Conservation (phyloP, 2,113 vertebrate species). For the Pagrus major region DNA sequence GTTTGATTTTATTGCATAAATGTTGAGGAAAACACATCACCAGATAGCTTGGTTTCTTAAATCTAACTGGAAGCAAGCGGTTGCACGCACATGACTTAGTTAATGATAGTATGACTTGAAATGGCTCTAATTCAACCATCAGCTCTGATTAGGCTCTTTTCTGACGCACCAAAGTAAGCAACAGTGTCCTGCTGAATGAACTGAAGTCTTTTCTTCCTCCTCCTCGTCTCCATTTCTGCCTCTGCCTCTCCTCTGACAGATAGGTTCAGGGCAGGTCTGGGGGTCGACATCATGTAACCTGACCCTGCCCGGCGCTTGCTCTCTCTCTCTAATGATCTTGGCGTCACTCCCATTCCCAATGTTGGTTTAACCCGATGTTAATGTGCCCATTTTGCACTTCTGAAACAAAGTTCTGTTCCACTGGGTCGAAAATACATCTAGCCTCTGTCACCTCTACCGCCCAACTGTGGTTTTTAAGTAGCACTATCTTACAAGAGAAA, state of each 20-base stretch:
- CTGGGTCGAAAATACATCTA: conserved; percentile 30
- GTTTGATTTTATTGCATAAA: background rate
- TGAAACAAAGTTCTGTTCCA: conserved; percentile 75
- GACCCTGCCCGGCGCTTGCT: conserved; percentile 43
- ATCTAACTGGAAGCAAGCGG: background rate
- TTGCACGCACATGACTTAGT: background rate
- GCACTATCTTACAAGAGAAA: conserved; percentile 44
- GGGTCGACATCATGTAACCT: conserved; percentile 65
- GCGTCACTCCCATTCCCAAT: conserved; percentile 64
- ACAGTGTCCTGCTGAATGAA: conserved; percentile 57
- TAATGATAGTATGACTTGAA: conserved; percentile 4
- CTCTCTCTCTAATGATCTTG: conserved; percentile 70
- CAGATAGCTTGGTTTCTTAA: background rate
- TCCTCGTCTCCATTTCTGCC: conserved; percentile 34
- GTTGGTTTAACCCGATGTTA: conserved; percentile 84
- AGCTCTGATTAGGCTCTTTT: conserved; percentile 31
- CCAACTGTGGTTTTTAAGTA: conserved; percentile 61
- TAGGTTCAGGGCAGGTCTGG: conserved; percentile 66
- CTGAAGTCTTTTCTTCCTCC: conserved; percentile 39
- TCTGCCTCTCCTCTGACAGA: conserved; percentile 59
- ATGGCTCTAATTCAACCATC: conserved; percentile 17
- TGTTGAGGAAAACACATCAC: background rate
- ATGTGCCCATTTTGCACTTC: conserved; percentile 65
- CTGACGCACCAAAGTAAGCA: conserved; percentile 26
- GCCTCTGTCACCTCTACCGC: conserved; percentile 60